Evolutionary conservation across 2,888 invertebrate species (phyloP), one percentile per base, ranked within the genome.

Genomic region (Chrysolina oricalcia): DNA sequence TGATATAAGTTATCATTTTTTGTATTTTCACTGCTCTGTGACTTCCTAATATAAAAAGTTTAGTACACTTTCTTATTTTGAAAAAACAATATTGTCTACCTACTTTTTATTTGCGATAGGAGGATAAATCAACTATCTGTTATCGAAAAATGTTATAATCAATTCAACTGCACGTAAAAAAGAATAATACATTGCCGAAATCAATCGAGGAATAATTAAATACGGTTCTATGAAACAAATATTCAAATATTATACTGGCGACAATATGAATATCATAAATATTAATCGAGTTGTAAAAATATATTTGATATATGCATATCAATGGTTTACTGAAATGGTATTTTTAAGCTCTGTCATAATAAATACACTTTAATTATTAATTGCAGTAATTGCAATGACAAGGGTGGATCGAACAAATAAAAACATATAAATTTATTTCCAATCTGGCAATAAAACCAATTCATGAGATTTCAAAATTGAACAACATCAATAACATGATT

Each of bases 341-440:
- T 53, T 56, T 53, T 41, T 19, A 19, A 19, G 15, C 15, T 27
- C 13, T 59, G 59, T 46, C n/a, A 23, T 48, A 48, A 73, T 70
- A 75, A 72, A 73, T 75, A 71, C 69, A 67, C 71, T 73, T 62
- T 70, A 74, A 76, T 72, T 74, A 72, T 74, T 76, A 76, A 74
- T 74, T 65, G 70, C 66, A 41, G 59, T 74, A 74, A 76, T 76
- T 74, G 74, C 72, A n/a, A 65, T 69, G 43, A 73, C 70, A 66
- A 69, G 64, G 65, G 41, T 70, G 64, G 53, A 75, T 70, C 70
- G 69, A 70, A 74, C 70, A 73, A 73, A 78, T 64, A 17, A 73
- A 69, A 76, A 74, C 63, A n/a, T n/a, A n/a, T n/a, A 40, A 72
- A 76, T 74, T 68, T 53, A 72, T 74, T 71, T 72, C 46, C 2